phyloP scores from a whole-genome alignment of 2,888 invertebrate species.

The Thysanoteuthis rhombus region DNA sequence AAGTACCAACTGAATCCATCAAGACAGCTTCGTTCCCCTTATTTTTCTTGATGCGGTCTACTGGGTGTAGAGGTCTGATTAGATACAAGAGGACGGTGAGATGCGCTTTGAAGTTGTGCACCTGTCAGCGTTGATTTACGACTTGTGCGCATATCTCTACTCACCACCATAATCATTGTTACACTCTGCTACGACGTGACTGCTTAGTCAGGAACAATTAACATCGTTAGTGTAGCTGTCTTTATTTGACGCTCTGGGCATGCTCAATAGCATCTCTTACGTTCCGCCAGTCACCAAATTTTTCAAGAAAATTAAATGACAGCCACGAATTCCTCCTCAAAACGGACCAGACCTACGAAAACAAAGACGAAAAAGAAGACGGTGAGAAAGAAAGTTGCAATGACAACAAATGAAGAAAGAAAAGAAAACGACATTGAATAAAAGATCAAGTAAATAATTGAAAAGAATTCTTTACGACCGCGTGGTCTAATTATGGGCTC shows the following conservation, averaged over 20 bases:
- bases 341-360: not conserved
- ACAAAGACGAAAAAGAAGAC: not conserved
- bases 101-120: not conserved
- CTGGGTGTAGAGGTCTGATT: not conserved
- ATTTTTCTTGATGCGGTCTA: not conserved
- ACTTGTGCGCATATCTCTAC: not conserved
- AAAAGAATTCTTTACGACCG: not conserved
- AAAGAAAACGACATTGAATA: not conserved
- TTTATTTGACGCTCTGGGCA: not conserved
- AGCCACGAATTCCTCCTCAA: not conserved
- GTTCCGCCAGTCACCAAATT: not conserved
- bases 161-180: not conserved
- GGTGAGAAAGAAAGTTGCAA: not conserved
- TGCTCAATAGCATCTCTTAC: not conserved
- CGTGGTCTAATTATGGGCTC: not conserved
- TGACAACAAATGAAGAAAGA: not conserved
- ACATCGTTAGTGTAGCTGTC: not conserved
- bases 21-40: not conserved
- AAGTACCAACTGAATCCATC: not conserved
- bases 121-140: not conserved
- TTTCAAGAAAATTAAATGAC: not conserved
- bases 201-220: not conserved
- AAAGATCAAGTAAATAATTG: constrained; percentile 12
- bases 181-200: not conserved
- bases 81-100: not conserved